Evolutionary conservation across 2,113 vertebrate genomes (phyloP), one percentile per base, ranked within the genome.

Genomic region (Mustela nigripes): DNA sequence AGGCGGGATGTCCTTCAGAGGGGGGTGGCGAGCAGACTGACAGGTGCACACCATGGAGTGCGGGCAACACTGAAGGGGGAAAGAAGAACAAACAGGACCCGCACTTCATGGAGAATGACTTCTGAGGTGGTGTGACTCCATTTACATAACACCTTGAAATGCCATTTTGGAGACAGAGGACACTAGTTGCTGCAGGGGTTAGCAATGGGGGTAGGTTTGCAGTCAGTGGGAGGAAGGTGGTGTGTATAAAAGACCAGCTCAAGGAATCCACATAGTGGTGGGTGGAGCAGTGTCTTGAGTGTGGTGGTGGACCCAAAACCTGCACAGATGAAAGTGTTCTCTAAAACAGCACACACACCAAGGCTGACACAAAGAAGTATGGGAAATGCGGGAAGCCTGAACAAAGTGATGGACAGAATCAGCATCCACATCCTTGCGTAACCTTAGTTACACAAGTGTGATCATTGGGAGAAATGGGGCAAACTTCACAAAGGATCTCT

Each of bases 11-110:
- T 78, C 15, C 45, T 78, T 50, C 45, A 50, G 28, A 78, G 24
- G 45, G 76, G 2, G 9, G 28, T 8, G 26, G 28, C 8, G 9
- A 11, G 42, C 74, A 45, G 12, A 33, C 76, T 2, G 76, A 53
- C 48, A 10, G 8, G 15, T 11, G 16, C 76, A 50, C 18, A 11
- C 76, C 45, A 1, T 2, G 9, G 76, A 5, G 16, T 2, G 0
- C 0, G 1, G 45, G 19, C 45, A 10, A 48, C 76, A 11, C 4
- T 0, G 16, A 50, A 7, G 15, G 5, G 15, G 74, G 16, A 78
- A 31, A 50, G 74, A 48, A 48, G 16, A 79, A 33, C 45, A 33
- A 48, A 78, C 42, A 33, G 28, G 45, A 50, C 11, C 31, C 9
- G 7, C 42, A 45, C 73, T 8, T 3, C 7, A 5, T 26, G 42